A percentile compares a stretch with the other conserved stretches of the same genome.
Conservation (phyloP, 2,113 vertebrate species). For the Osmerus mordax region DNA sequence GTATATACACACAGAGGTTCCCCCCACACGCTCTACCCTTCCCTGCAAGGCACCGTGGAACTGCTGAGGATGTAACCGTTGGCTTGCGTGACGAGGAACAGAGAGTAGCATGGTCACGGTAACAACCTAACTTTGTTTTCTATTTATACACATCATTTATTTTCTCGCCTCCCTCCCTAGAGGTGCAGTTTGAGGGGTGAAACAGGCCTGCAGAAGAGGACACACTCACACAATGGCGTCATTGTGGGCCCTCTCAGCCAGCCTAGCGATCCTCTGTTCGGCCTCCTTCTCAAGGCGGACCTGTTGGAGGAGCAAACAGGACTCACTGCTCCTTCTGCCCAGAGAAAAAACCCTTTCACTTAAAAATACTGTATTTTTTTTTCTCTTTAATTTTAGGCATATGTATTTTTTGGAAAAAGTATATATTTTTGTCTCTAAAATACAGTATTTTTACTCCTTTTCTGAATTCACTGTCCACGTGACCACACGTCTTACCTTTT, state of each 20-base stretch:
- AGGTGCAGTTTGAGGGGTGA: slow-evolving; percentile 54
- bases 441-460: too few relatives aligned
- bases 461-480: too few relatives aligned
- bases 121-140: slow-evolving; percentile 55
- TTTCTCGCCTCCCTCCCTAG: slow-evolving; percentile 47
- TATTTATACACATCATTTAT: slow-evolving; percentile 35
- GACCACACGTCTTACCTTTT: slow-evolving; percentile 73
- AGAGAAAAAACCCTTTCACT: too few relatives aligned
- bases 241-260: slow-evolving; percentile 74
- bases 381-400: too few relatives aligned
- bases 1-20: slow-evolving; percentile 52
- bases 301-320: slow-evolving; percentile 53
- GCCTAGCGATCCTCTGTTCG: slow-evolving; percentile 71
- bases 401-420: too few relatives aligned
- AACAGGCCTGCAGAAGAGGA: slow-evolving; percentile 49
- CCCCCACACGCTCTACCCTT: slow-evolving; percentile 35
- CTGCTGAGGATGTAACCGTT: slow-evolving; percentile 60
- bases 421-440: too few relatives aligned
- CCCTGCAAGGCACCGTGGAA: slow-evolving; percentile 25
- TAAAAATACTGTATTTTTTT: too few relatives aligned
- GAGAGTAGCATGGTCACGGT: slow-evolving; percentile 53
- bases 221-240: slow-evolving; percentile 81
- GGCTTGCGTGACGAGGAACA: slow-evolving; percentile 53
- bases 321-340: neutral
- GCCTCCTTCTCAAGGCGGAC: slow-evolving; percentile 76